Percentiles rank a stretch among this genome's conserved stretches.
Conservation (phyloP, 2,888 invertebrate species). For the Cosmopolites sordidus region DNA sequence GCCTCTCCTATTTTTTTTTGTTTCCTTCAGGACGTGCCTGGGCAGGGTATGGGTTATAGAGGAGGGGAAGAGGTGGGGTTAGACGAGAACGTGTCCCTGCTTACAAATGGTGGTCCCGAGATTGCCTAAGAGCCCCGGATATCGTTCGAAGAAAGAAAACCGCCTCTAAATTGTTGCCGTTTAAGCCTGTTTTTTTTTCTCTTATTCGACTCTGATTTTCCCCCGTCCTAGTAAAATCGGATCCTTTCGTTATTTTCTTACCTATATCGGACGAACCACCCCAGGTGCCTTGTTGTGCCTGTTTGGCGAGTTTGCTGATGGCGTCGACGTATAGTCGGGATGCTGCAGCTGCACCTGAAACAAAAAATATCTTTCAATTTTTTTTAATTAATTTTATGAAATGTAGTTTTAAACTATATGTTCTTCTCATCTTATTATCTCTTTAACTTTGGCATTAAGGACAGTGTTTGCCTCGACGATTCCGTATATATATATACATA, state of each 20-base stretch:
- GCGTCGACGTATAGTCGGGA: slow-evolving; percentile 85
- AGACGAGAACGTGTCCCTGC: slow-evolving; percentile 8
- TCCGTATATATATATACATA: background rate
- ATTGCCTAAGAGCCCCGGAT: slow-evolving; percentile 3
- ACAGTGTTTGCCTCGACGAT: too few relatives aligned
- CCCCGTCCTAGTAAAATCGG: background rate
- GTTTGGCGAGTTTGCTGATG: slow-evolving; percentile 79
- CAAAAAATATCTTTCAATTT: slow-evolving; percentile 1
- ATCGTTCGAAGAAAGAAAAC: background rate
- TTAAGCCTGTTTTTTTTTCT: background rate
- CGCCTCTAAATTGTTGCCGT: background rate
- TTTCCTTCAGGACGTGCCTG: too few relatives aligned
- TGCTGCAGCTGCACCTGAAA: slow-evolving; percentile 80
- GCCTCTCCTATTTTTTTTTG: too few relatives aligned
- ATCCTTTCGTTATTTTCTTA: slow-evolving; percentile 49
- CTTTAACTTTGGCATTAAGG: too few relatives aligned
- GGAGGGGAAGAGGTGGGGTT: too few relatives aligned
- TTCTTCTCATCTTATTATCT: background rate
- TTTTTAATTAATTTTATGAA: background rate
- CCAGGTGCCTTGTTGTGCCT: slow-evolving; percentile 87
- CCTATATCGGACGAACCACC: slow-evolving; percentile 88
- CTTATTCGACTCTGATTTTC: background rate
- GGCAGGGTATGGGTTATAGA: too few relatives aligned
- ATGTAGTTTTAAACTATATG: background rate
- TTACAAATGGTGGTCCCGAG: slow-evolving; percentile 18